phyloP scores from a whole-genome alignment of 1,140 invertebrate species.

The Gryllus bimaculatus region DNA sequence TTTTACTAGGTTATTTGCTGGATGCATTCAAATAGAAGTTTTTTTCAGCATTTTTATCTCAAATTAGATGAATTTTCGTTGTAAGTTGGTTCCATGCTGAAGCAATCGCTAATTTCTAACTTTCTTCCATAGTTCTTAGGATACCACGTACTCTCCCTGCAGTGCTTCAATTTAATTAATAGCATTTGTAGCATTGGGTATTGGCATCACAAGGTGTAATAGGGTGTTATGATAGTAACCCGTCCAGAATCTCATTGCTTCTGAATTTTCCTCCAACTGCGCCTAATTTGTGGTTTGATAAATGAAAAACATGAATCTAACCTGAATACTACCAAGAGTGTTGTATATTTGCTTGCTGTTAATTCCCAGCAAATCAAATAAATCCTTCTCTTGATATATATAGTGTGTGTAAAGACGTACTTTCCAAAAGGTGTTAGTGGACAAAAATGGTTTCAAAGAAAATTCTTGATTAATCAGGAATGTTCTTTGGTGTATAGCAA shows the following conservation, averaged over 20 bases:
- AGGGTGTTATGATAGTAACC: not conserved
- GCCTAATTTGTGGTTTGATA: not conserved
- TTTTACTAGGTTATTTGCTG: too few relatives aligned
- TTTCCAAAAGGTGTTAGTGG: not conserved
- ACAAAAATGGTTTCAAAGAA: not conserved
- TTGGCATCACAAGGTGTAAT: not conserved
- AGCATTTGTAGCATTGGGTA: not conserved
- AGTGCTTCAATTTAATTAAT: not conserved
- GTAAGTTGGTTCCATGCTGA: not conserved
- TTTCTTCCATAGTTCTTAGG: not conserved
- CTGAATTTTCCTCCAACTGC: not conserved
- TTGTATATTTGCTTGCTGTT: too few relatives aligned
- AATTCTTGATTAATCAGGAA: not conserved
- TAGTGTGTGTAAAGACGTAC: too few relatives aligned
- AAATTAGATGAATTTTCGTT: not conserved
- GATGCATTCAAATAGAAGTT: too few relatives aligned
- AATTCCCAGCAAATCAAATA: too few relatives aligned
- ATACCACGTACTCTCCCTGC: not conserved
- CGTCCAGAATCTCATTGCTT: not conserved
- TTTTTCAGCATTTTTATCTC: not conserved
- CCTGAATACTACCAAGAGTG: too few relatives aligned
- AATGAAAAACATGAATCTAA: not conserved
- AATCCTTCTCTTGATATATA: too few relatives aligned
- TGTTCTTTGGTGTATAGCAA: not conserved
- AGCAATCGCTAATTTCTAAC: not conserved